Percentiles rank a stretch among this genome's conserved stretches.
Conservation (phyloP, 2,113 vertebrate species). For the Rafetus swinhoei region DNA sequence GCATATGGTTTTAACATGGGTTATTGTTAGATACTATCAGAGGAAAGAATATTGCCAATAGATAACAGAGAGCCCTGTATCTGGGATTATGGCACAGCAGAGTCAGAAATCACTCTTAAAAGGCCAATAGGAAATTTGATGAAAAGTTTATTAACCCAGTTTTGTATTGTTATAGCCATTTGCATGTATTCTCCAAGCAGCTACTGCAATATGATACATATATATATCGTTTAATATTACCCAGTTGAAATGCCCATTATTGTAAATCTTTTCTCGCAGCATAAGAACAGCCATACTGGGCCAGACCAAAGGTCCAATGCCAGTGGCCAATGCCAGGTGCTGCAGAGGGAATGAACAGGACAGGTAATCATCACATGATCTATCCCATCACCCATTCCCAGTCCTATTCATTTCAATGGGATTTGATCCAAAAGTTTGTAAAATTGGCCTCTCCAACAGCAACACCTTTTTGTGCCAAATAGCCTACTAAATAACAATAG, state of each 20-base stretch:
- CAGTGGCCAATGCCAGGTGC: too few species aligned
- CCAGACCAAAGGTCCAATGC: too few species aligned
- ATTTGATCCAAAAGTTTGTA: not conserved
- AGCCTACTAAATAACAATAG: not conserved
- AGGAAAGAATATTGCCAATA: not conserved
- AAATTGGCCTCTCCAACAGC: not conserved
- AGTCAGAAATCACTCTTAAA: not conserved
- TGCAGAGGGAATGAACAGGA: too few species aligned
- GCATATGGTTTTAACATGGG: not conserved
- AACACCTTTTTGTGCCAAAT: not conserved
- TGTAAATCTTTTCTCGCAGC: not conserved
- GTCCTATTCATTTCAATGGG: not conserved
- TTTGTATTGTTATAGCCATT: not conserved
- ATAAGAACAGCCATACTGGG: not conserved
- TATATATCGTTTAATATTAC: not conserved
- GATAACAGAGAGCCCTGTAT: not conserved
- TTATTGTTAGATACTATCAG: fast-evolving
- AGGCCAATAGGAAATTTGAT: not conserved
- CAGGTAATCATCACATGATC: too few species aligned
- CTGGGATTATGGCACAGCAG: not conserved
- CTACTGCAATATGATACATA: not conserved
- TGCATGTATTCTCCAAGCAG: not conserved
- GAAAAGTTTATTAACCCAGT: not conserved
- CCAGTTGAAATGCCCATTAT: not conserved
- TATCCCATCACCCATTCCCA: not conserved